Conservation (phyloP, 2,797 vertebrate genomes). For the Crenuchus spilurus region DNA sequence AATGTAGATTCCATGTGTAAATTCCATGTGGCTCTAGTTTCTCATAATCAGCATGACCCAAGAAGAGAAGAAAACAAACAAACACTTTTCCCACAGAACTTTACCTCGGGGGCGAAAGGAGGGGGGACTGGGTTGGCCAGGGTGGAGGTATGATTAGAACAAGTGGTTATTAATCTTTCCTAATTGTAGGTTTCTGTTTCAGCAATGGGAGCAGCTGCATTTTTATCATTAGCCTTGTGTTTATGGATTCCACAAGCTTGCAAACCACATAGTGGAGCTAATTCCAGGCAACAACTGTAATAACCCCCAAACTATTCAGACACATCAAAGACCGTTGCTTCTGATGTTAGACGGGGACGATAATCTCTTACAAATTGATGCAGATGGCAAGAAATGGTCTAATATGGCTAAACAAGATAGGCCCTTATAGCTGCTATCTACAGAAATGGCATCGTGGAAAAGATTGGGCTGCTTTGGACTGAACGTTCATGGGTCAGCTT, state of each 20-base stretch:
- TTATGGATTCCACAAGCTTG: conserved; percentile 56
- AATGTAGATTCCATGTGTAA: conserved; percentile 61
- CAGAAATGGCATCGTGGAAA: conserved; percentile 23
- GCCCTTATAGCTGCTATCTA: conserved; percentile 16
- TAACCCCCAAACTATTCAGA: conserved; percentile 19
- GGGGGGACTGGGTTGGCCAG: conserved; percentile 19
- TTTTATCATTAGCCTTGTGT: conserved; percentile 67
- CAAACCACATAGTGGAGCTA: conserved; percentile 29
- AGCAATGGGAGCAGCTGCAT: conserved; percentile 63
- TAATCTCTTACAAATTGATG: conserved; percentile 26
- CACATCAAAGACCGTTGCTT: conserved; percentile 29
- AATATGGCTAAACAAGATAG: conserved; percentile 10
- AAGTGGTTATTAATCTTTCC: conserved; percentile 75
- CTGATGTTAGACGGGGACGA: conserved; percentile 10
- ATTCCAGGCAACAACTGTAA: conserved; percentile 27
- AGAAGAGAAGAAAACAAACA: conserved; percentile 73
- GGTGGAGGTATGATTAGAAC: conserved; percentile 60
- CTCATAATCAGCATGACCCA: conserved; percentile 72
- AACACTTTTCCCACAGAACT: conserved; percentile 65
- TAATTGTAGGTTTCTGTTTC: conserved; percentile 73
- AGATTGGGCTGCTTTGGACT: conserved; percentile 41
- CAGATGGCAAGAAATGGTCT: conserved; percentile 24
- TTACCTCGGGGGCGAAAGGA: conserved; percentile 60
- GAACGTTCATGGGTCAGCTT: conserved; percentile 58
- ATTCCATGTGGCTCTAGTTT: conserved; percentile 69